A percentile compares a stretch with the other conserved stretches of the same genome.
phyloP scores from a whole-genome alignment of 2,113 vertebrate species.

The Callipepla californica region DNA sequence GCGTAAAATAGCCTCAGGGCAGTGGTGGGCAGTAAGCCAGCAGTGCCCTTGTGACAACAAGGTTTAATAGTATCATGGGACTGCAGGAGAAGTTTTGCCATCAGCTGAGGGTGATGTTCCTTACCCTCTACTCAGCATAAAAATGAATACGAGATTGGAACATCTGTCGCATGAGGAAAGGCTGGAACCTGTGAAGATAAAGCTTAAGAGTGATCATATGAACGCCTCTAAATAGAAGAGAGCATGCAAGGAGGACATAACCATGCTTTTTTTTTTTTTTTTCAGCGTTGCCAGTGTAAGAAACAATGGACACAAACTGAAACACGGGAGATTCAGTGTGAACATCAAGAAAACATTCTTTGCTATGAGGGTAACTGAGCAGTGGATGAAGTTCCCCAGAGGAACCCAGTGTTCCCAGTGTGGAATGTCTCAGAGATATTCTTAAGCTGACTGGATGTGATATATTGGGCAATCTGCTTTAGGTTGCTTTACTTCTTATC shows the following conservation, averaged over 20 bases:
- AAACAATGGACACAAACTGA: neutral
- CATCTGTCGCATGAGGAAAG: neutral
- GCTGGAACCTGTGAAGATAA: neutral
- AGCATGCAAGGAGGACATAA: accelerated
- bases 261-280: neutral
- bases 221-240: neutral
- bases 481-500: neutral
- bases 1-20: neutral
- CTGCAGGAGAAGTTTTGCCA: neutral
- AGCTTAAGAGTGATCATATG: neutral
- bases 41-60: neutral
- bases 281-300: neutral
- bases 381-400: neutral
- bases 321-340: neutral
- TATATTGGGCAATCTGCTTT: neutral
- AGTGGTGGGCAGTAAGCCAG: neutral
- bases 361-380: neutral
- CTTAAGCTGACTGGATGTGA: neutral
- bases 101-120: neutral
- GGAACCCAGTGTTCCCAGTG: neutral
- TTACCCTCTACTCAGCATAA: neutral
- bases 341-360: neutral
- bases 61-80: accelerated
- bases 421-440: neutral
- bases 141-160: neutral